These are phyloP conservation scores for Barnardius zonarius DNA, from an alignment of 2,113 vertebrate species.

Conservation along the genomic window DNA sequence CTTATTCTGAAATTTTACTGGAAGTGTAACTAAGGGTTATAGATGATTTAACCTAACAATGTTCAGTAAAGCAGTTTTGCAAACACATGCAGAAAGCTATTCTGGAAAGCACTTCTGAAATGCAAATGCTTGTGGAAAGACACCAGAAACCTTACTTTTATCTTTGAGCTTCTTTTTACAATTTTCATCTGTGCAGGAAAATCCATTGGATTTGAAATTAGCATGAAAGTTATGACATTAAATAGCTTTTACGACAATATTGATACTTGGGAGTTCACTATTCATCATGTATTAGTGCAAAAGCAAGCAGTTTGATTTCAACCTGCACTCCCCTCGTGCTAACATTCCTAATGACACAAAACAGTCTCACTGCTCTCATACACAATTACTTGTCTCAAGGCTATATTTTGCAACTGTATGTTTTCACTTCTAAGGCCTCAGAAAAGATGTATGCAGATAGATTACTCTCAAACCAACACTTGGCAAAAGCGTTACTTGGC, in stretches of 20 bases:
- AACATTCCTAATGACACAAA: background rate
- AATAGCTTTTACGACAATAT: background rate
- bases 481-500: background rate
- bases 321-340: background rate
- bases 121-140: conserved; percentile 54
- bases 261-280: background rate
- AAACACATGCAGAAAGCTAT: conserved; percentile 82
- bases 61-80: conserved; percentile 49
- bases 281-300: background rate
- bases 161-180: conserved; percentile 98
- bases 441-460: background rate
- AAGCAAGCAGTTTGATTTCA: background rate
- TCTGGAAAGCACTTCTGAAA: conserved; percentile 54
- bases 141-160: conserved; percentile 90
- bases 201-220: conserved; percentile 73
- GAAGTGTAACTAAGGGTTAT: conserved; percentile 45
- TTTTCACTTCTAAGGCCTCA: background rate
- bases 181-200: conserved; percentile 92
- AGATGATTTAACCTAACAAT: conserved; percentile 61
- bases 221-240: conserved; percentile 33
- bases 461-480: background rate
- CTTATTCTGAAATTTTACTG: background rate
- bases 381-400: background rate
- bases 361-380: background rate
- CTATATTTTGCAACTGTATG: background rate